Base-by-base conservation (phyloP, 2,888 invertebrate genomes). In the Teinopalpus imperialis region DNA sequence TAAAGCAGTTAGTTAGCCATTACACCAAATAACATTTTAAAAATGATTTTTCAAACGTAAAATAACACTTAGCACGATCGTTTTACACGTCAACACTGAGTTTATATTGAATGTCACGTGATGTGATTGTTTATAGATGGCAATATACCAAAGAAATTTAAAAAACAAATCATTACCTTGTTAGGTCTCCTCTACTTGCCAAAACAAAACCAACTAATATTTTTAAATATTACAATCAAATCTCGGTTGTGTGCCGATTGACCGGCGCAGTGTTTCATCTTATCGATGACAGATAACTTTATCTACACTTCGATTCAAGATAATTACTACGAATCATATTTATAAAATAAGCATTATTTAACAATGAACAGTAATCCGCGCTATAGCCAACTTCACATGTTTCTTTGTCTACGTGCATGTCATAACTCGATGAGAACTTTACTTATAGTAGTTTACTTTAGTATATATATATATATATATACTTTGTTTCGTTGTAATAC, bases 241-340 rank as follows among this genome's bases (percentile, higher is more conserved):
- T 41, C 40, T 46, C 40, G 32, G 37, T 8, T 4, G 31, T 13
- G 23, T 13, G 29, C 9, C 24, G 46, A 21, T 36, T 29, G 37
- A 13, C 31, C 39, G 32, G 18, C 26, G 6, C 9, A 40, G 45
- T 46, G 35, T 27, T 41, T 12, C 45, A 31, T 39, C 27, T 27
- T 46, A 46, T 46, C 46, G 12, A 9, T 18, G 30, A 21, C 35
- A 30, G 43, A 46, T 41, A 46, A 10, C 34, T 8, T 30, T 41
- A 46, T 46, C 46, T 20, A 9, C 3, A 35, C 34, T 30, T 29
- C 35, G 46, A 46, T 46, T 46, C 40, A 24, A 35, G 46, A 41
- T 46, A 45, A 45, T 40, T 45, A 46, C 40, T 46, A 46, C 27
- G 29, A 46, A 29, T 46, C 23, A 35, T 35, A 46, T 41, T 24